Conservation (phyloP, 2,797 vertebrate species). For the Aphelocoma californica region DNA sequence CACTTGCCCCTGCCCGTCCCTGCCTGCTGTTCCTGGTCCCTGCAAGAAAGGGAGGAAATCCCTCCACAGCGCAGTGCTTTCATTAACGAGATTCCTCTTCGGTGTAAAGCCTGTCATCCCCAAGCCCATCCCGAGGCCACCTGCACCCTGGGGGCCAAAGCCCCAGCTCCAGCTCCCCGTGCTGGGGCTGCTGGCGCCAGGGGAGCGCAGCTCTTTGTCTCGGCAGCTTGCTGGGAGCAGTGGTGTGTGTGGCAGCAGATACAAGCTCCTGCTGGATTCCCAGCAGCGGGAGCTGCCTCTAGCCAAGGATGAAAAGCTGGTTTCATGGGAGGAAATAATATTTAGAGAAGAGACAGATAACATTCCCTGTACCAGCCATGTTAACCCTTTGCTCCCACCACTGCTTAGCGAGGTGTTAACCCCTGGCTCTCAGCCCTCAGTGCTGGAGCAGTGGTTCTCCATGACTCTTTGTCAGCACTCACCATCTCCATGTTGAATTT, state of each 20-base stretch:
- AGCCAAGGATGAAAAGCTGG: slow-evolving; percentile 70
- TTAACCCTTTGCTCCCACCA: slow-evolving; percentile 23
- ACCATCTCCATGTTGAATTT: neutral
- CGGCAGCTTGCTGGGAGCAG: slow-evolving; percentile 51
- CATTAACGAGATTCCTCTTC: neutral
- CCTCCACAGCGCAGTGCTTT: neutral
- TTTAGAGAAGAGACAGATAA: slow-evolving; percentile 64
- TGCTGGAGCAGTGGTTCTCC: neutral
- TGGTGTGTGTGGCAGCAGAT: slow-evolving; percentile 56
- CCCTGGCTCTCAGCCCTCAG: neutral
- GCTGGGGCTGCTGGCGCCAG: neutral
- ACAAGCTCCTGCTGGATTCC: slow-evolving; percentile 59
- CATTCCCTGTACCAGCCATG: neutral
- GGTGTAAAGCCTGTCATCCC: neutral
- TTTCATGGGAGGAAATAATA: slow-evolving; percentile 72
- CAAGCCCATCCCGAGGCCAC: neutral
- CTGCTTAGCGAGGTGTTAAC: neutral
- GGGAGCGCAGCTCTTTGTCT: slow-evolving; percentile 15
- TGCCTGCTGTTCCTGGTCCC: neutral
- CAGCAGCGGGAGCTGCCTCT: slow-evolving; percentile 68
- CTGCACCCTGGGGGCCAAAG: neutral
- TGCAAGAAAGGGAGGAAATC: neutral
- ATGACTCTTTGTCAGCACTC: accelerated
- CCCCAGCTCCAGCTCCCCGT: neutral
- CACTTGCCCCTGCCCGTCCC: neutral